Percentiles rank a stretch among this genome's conserved stretches.
These are phyloP conservation scores for Saccostrea cuccullata DNA, from an alignment of 1,140 invertebrate species.

Conservation along the genomic window DNA sequence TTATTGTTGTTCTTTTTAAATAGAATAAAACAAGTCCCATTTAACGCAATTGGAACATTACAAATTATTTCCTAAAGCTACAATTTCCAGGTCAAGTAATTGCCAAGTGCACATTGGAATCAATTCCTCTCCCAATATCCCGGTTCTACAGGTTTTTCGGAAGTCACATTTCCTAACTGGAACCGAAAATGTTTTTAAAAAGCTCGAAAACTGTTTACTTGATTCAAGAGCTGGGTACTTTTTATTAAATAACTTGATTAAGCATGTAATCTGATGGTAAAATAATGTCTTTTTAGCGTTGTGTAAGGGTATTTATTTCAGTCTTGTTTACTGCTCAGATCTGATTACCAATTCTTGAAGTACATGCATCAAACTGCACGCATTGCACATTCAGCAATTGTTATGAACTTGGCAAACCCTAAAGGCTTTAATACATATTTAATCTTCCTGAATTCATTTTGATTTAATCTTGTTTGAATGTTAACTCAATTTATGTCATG, in stretches of 20 bases:
- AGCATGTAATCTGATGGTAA: slow-evolving; percentile 17
- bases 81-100: not conserved
- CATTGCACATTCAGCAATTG: slow-evolving; percentile 22
- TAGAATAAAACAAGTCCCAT: not conserved
- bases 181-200: not conserved
- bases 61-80: slow-evolving; percentile 24
- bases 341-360: not conserved
- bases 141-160: not conserved
- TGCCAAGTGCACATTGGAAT: not conserved
- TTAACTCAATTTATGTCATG: not conserved
- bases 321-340: not conserved
- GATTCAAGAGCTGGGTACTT: not conserved
- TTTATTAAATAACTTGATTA: slow-evolving; percentile 12
- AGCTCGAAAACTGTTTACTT: not conserved
- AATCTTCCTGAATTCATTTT: not conserved
- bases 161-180: not conserved
- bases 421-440: not conserved
- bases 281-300: slow-evolving; percentile 16
- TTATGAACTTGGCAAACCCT: slow-evolving; percentile 18
- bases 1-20: slow-evolving; percentile 11
- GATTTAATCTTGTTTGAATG: slow-evolving; percentile 19
- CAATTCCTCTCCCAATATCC: not conserved
- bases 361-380: not conserved
- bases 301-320: slow-evolving; percentile 14
- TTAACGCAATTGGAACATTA: not conserved